Conservation (phyloP, 2,888 invertebrate species). For the Pollenia amentaria region DNA sequence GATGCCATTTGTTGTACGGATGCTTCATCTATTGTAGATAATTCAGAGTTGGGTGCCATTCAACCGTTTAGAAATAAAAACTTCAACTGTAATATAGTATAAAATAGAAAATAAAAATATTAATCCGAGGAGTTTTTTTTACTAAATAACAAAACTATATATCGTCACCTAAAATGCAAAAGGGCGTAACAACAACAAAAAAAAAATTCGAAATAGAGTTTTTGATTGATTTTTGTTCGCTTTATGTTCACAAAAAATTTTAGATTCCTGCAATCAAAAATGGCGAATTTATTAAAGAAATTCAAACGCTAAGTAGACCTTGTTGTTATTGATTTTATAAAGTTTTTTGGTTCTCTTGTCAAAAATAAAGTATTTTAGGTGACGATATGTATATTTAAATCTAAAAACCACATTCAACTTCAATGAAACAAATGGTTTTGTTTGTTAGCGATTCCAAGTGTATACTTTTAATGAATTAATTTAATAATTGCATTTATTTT, state of each 20-base stretch:
- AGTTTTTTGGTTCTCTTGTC: too few species aligned
- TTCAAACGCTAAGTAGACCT: too few species aligned
- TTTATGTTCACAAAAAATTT: too few species aligned
- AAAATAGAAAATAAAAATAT: background rate
- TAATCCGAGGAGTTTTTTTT: background rate
- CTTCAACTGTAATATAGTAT: constrained; percentile 27
- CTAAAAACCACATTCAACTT: background rate
- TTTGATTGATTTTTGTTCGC: too few species aligned
- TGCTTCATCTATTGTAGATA: constrained; percentile 21
- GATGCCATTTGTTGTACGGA: constrained; percentile 31
- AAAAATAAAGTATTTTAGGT: too few species aligned
- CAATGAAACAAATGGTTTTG: background rate
- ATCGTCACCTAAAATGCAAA: too few species aligned
- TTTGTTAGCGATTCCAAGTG: background rate
- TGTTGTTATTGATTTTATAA: too few species aligned
- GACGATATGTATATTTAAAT: too few species aligned
- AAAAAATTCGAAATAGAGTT: too few species aligned
- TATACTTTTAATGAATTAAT: constrained; percentile 35
- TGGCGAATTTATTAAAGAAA: too few species aligned
- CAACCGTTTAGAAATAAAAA: background rate
- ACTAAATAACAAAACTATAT: background rate
- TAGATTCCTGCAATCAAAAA: too few species aligned
- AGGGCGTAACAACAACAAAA: too few species aligned
- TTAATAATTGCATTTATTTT: constrained; percentile 29
- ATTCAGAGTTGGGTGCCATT: constrained; percentile 60